A percentile compares a stretch with the other conserved stretches of the same genome.
These are phyloP conservation scores for Dynastes maya DNA, from an alignment of 2,888 invertebrate genomes.

Conservation along the genomic window DNA sequence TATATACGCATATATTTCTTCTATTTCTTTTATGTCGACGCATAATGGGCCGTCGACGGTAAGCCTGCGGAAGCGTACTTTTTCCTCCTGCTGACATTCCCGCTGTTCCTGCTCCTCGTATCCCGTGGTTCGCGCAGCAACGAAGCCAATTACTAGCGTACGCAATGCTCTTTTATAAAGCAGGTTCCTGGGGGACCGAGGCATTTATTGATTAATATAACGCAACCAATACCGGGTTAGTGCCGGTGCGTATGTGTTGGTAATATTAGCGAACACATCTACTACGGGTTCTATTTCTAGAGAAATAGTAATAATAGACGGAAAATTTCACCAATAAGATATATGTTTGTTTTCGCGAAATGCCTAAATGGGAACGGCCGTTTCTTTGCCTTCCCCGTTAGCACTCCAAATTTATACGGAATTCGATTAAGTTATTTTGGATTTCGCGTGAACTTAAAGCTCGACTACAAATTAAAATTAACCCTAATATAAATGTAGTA, in stretches of 20 bases:
- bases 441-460: no score
- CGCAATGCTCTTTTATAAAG: conserved; percentile 50
- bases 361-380: no score
- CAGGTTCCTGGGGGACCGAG: conserved; percentile 46
- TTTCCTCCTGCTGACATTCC: conserved; percentile 43
- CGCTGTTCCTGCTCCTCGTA: conserved; percentile 41
- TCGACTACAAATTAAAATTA: no score
- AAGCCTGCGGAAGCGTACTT: conserved; percentile 45
- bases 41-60: conserved; percentile 44
- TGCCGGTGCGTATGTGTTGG: conserved; percentile 42
- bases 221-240: conserved; percentile 47
- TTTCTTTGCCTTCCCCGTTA: no score
- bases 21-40: conserved; percentile 42
- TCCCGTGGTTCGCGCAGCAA: conserved; percentile 46
- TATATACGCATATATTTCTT: conserved; percentile 26
- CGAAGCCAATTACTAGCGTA: conserved; percentile 51
- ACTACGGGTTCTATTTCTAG: conserved; percentile 34
- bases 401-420: no score
- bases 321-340: conserved; percentile 6
- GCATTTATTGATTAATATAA: conserved; percentile 51
- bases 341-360: neutral
- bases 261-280: conserved; percentile 36
- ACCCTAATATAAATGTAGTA: no score
- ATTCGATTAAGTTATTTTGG: no score
- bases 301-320: conserved; percentile 23